phyloP scores from a whole-genome alignment of 2,888 invertebrate genomes.

The Onchidella celtica region DNA sequence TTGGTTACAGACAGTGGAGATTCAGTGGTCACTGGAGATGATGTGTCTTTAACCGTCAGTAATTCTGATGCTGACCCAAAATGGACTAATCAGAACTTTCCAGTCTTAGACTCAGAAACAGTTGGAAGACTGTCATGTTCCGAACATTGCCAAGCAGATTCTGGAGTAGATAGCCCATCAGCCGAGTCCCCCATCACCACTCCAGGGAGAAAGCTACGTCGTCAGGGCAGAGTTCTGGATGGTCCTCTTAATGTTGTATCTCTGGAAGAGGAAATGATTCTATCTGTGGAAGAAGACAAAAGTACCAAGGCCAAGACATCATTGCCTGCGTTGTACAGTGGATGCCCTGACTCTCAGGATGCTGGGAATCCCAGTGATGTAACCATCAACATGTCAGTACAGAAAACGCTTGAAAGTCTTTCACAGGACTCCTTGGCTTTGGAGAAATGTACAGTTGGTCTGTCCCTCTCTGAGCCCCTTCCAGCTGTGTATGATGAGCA shows the following conservation, averaged over 20 bases:
- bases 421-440: too few species aligned
- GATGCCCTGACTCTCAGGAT: too few species aligned
- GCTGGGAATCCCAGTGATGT: too few species aligned
- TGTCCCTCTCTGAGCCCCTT: neutral
- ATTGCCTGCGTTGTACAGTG: too few species aligned
- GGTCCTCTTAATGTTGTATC: neutral
- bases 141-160: constrained; percentile 19
- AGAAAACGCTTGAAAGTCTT: too few species aligned
- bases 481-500: neutral
- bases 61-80: neutral
- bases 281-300: neutral
- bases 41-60: too few species aligned
- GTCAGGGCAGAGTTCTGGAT: neutral
- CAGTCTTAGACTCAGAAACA: neutral
- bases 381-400: too few species aligned
- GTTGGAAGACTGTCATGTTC: neutral
- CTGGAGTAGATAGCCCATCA: constrained; percentile 19
- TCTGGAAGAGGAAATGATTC: constrained; percentile 20
- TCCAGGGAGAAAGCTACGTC: neutral
- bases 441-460: too few species aligned
- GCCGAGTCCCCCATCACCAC: neutral
- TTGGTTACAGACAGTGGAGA: too few species aligned
- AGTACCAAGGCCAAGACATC: too few species aligned
- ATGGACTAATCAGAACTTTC: neutral
- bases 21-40: neutral